These are phyloP conservation scores for Tamias sibiricus DNA, from an alignment of 2,113 vertebrate genomes.

Conservation along the genomic window DNA sequence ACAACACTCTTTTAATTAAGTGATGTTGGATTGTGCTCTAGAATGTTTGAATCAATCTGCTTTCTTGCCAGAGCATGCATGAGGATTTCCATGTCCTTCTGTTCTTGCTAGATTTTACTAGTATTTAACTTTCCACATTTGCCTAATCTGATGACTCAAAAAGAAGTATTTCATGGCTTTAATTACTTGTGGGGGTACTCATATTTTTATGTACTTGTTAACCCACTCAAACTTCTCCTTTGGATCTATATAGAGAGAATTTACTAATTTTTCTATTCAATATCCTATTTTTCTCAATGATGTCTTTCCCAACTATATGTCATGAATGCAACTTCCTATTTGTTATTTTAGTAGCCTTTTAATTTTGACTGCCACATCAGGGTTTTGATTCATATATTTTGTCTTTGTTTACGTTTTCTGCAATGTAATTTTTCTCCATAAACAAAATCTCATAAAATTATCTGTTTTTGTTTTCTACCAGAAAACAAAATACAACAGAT, in stretches of 20 bases:
- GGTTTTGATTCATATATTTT: background rate
- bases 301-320: background rate
- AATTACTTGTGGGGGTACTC: background rate
- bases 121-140: background rate
- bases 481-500: no score
- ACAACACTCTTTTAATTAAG: no score
- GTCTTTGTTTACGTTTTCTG: background rate
- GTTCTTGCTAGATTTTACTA: background rate
- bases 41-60: background rate
- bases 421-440: background rate
- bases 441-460: background rate
- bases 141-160: background rate
- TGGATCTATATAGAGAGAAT: background rate
- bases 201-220: no score
- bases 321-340: background rate
- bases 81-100: background rate
- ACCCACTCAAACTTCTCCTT: background rate
- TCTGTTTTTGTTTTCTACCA: background rate
- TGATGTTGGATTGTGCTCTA: no score
- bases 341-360: background rate
- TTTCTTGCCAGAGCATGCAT: background rate
- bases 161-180: background rate
- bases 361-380: background rate
- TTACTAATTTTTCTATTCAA: background rate
- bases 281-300: background rate